A percentile compares a stretch with the other conserved stretches of the same genome.
Evolutionary conservation across 2,113 vertebrate genomes (phyloP).

Genomic region (Sinocyclocheilus anshuiensis): DNA sequence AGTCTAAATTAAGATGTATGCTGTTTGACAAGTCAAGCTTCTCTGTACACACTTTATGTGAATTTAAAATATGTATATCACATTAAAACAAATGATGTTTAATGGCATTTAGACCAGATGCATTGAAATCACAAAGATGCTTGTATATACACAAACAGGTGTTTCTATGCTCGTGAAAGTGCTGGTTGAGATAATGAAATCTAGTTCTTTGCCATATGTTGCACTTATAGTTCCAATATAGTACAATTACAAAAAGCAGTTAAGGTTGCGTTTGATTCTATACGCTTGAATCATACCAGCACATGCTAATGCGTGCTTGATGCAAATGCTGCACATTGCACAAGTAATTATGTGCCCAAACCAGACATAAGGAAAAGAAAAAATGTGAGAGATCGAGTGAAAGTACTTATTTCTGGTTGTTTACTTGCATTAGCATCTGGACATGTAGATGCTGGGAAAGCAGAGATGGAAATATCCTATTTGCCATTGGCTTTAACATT

Average conservation of each 20-base stretch:
- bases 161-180: background rate
- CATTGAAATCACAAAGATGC: background rate
- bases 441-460: background rate
- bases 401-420: background rate
- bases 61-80: background rate
- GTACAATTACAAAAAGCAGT: constrained; percentile 10
- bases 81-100: background rate
- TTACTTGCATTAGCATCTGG: constrained; percentile 26
- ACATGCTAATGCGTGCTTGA: background rate
- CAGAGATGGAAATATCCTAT: background rate
- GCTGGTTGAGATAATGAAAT: background rate
- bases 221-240: background rate
- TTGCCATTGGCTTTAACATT: constrained; percentile 9
- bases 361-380: background rate
- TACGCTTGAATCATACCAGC: background rate
- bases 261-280: background rate
- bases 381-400: background rate
- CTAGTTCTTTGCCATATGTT: constrained; percentile 18
- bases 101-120: constrained; percentile 2
- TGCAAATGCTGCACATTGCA: background rate
- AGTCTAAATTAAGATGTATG: background rate
- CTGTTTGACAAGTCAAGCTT: background rate
- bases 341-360: background rate
- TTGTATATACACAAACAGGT: background rate
- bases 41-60: background rate